Base-by-base conservation (phyloP, 2,888 invertebrate species). In the Spialia ferax region DNA sequence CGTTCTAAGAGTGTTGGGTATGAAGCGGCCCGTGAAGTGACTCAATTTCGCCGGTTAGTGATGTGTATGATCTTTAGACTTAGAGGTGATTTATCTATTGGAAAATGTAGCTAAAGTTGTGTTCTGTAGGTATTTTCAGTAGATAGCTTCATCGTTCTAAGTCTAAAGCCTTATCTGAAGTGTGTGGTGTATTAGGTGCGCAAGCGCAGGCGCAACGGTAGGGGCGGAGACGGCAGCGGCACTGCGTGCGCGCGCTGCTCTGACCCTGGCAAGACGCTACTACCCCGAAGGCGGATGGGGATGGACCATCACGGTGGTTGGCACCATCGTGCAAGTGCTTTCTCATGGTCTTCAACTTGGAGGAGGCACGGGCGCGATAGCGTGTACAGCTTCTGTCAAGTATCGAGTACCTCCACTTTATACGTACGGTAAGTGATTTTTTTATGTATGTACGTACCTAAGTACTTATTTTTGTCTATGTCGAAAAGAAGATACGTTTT, bases 231-330 rank as follows among this genome's bases (percentile, higher is more conserved):
- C 93, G 6, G 86, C 91, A 65, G 89, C 91, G 7, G 93, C 89
- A n/a, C 77, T 94, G 57, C 94, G 95, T 71, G 94, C 95, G 50
- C 95, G 95, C 52, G 96, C 96, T 0, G 94, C 96, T 10, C 91
- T 96, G 62, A 94, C 96, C 55, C 93, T 96, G 55, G 95, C 96
- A 67, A 94, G 96, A 35, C 96, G 97, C 76, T 97, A 97, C 89
- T 97, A 97, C 86, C 97, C 97, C 3, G 97, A 97, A 90, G 97
- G 97, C 2, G 97, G 97, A 13, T 97, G 97, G 97, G 97, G 97
- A 15, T 97, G 97, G 97, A 95, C 97, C 61, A 95, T 97, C 69
- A 95, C 96, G 57, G 94, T 95, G 63, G 97, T 97, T 73, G 96
- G 96, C 23, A 94, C 96, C 26, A 87, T 96, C 68, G 96, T 96